Conservation (phyloP, 1,140 invertebrate species). For the Lucilia sericata region DNA sequence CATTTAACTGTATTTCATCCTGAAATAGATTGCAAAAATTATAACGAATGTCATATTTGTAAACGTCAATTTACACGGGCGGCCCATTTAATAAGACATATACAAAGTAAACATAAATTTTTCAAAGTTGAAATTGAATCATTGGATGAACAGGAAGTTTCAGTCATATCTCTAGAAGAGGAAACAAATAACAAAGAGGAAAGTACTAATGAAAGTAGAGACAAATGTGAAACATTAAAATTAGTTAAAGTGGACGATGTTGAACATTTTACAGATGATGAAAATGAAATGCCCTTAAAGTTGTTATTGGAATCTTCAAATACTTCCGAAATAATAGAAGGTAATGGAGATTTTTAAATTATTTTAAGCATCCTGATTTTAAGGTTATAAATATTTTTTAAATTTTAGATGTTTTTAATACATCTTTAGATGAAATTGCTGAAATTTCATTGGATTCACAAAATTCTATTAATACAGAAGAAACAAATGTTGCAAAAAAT, state of each 20-base stretch:
- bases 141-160: not conserved
- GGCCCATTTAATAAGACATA: constrained; percentile 69
- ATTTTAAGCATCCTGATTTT: no score
- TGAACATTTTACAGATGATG: not conserved
- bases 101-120: constrained; percentile 59
- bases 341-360: not conserved
- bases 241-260: not conserved
- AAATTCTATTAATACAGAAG: not conserved
- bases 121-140: not conserved
- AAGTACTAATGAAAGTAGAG: not conserved
- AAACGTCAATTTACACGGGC: constrained; percentile 65
- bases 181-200: not conserved
- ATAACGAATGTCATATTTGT: constrained; percentile 42
- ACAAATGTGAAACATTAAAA: not conserved
- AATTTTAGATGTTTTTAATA: not conserved
- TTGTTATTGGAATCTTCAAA: not conserved
- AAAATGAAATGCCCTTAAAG: not conserved
- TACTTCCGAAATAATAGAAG: not conserved
- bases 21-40: not conserved
- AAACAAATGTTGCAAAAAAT: not conserved
- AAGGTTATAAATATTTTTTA: no score
- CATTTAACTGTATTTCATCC: constrained; percentile 9
- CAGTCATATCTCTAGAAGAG: not conserved
- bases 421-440: not conserved
- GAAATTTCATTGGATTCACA: not conserved